A percentile compares a stretch with the other conserved stretches of the same genome.
These are phyloP conservation scores for Cosmopolites sordidus DNA, from an alignment of 2,888 invertebrate genomes.

Conservation along the genomic window DNA sequence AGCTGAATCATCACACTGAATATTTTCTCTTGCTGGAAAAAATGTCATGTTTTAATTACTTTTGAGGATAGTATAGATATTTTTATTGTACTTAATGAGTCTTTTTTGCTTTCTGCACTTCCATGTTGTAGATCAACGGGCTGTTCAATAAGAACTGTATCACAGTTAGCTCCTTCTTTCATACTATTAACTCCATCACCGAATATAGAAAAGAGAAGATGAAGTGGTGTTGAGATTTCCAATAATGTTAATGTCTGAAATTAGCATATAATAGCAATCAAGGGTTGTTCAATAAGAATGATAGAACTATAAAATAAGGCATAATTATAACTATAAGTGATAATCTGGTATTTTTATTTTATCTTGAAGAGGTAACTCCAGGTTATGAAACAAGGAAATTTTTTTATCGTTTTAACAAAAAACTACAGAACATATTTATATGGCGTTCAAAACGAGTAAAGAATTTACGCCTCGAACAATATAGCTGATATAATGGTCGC, in stretches of 20 bases:
- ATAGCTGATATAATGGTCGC: too few species aligned
- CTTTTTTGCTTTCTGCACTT: constrained; percentile 13
- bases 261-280: constrained; percentile 22
- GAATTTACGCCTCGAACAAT: too few species aligned
- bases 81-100: constrained; percentile 19
- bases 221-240: constrained; percentile 84
- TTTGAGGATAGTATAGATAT: not conserved
- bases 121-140: constrained; percentile 15
- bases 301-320: too few species aligned
- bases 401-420: too few species aligned
- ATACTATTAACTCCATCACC: constrained; percentile 78
- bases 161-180: constrained; percentile 50
- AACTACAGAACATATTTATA: too few species aligned
- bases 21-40: constrained; percentile 22
- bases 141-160: constrained; percentile 41
- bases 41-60: not conserved
- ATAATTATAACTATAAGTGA: too few species aligned
- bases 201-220: constrained; percentile 85
- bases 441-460: too few species aligned
- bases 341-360: too few species aligned
- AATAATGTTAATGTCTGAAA: constrained; percentile 75
- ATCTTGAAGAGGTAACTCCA: too few species aligned
- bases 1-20: constrained; percentile 53
- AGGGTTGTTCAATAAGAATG: too few species aligned
- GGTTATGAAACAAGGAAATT: too few species aligned